These are phyloP conservation scores for Drosophila anomalipes DNA, from an alignment of 2,888 invertebrate species.

Conservation along the genomic window DNA sequence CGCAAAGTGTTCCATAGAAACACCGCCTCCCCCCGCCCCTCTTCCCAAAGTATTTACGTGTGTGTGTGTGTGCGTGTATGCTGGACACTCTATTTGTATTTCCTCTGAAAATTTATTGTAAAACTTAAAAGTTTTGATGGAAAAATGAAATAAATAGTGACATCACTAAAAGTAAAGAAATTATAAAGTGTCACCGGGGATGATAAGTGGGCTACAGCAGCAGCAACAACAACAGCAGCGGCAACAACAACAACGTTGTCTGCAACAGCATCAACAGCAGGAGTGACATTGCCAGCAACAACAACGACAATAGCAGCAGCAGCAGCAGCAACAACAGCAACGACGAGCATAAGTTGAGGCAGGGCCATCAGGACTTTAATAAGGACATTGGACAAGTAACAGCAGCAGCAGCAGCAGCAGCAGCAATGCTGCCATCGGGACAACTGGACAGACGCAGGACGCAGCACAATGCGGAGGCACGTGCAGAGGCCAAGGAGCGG, in stretches of 20 bases:
- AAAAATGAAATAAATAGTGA: constrained; percentile 85
- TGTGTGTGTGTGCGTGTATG: constrained; percentile 48
- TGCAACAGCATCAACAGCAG: constrained; percentile 70
- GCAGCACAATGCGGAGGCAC: constrained; percentile 60
- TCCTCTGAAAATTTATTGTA: constrained; percentile 82
- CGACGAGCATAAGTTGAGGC: constrained; percentile 73
- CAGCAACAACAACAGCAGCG: constrained; percentile 58
- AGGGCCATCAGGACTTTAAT: constrained; percentile 77
- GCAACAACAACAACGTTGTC: constrained; percentile 50
- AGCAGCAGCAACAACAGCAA: constrained; percentile 41
- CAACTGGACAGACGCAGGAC: constrained; percentile 37
- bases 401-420: constrained; percentile 41
- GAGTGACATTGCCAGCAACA: constrained; percentile 73
- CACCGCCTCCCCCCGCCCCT: constrained; percentile 21
- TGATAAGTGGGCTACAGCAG: constrained; percentile 84
- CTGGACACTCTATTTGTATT: constrained; percentile 82
- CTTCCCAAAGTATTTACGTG: constrained; percentile 31
- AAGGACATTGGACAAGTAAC: constrained; percentile 76
- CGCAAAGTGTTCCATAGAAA: constrained; percentile 47
- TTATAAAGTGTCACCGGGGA: constrained; percentile 85
- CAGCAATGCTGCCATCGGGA: constrained; percentile 42
- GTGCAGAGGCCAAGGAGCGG: constrained; percentile 60
- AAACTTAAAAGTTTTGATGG: constrained; percentile 84
- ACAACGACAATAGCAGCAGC: constrained; percentile 47
- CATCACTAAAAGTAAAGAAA: constrained; percentile 85